phyloP scores from a whole-genome alignment of 2,113 vertebrate species.

The Heterotis niloticus region DNA sequence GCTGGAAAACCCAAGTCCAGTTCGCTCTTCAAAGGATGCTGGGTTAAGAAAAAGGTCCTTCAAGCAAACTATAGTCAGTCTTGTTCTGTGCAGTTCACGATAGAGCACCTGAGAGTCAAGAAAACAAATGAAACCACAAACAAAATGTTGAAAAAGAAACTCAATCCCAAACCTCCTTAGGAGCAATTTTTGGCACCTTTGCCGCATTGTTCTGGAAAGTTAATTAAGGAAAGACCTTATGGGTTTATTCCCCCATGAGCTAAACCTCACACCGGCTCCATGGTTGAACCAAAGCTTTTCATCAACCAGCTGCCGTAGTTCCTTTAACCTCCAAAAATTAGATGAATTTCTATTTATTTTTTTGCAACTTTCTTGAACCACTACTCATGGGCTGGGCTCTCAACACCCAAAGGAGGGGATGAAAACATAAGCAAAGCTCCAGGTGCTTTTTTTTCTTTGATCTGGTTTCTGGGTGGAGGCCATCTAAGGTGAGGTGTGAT shows the following conservation, averaged over 20 bases:
- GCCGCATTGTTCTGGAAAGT: conserved; percentile 38
- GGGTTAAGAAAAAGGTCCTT: neutral
- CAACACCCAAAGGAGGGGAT: no score
- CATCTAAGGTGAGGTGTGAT: neutral
- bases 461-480: neutral
- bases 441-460: neutral
- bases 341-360: no score
- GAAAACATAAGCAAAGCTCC: no score
- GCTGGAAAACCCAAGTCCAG: no score
- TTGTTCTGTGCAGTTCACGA: neutral
- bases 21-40: no score
- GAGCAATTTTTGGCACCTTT: conserved; percentile 33
- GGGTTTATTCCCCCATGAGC: conserved; percentile 36
- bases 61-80: neutral
- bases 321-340: conserved; percentile 33
- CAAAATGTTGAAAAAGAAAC: conserved; percentile 22
- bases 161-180: conserved; percentile 23
- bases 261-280: conserved; percentile 33
- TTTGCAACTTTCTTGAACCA: conserved; percentile 26
- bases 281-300: conserved; percentile 39
- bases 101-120: neutral
- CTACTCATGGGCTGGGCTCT: neutral
- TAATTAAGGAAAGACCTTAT: conserved; percentile 44
- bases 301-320: conserved; percentile 39
- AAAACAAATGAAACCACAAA: conserved; percentile 25